Percentiles rank a stretch among this genome's conserved stretches.
phyloP scores from a whole-genome alignment of 2,113 vertebrate species.

The Oncorhynchus clarkii region DNA sequence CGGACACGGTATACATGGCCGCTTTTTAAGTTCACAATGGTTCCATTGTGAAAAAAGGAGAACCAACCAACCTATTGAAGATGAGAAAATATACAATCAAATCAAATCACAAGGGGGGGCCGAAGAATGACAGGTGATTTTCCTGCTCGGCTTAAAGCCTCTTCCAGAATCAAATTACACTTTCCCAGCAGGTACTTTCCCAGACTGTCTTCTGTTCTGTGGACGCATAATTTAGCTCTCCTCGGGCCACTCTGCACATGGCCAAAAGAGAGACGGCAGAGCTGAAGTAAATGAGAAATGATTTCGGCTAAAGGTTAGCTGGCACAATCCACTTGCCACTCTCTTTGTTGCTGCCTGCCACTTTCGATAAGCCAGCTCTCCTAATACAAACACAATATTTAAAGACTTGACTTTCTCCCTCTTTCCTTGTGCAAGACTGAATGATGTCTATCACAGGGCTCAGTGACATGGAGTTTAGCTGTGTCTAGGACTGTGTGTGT shows the following conservation, averaged over 20 bases:
- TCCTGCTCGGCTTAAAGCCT: conserved; percentile 8
- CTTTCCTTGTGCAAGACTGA: conserved; percentile 5
- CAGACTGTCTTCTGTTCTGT: conserved; percentile 11
- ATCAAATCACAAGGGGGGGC: conserved; percentile 20
- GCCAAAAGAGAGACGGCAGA: conserved; percentile 16
- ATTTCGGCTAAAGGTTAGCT: conserved; percentile 56
- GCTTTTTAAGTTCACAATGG: conserved; percentile 53
- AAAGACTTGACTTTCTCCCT: conserved; percentile 1
- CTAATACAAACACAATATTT: conserved; percentile 27
- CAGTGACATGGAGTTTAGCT: conserved; percentile 9
- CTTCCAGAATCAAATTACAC: conserved; percentile 46
- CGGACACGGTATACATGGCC: conserved; percentile 48
- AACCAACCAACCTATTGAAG: conserved; percentile 15
- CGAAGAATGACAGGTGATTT: conserved; percentile 26
- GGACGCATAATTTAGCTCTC: conserved; percentile 29
- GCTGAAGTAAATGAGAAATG: conserved; percentile 51
- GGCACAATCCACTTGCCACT: conserved; percentile 33
- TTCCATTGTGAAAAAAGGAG: conserved; percentile 31
- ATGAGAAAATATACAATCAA: conserved; percentile 11
- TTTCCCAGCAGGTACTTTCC: conserved; percentile 27
- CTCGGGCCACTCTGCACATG: conserved; percentile 6
- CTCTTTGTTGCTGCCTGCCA: conserved; percentile 33
- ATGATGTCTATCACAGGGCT: conserved; percentile 16
- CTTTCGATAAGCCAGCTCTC: conserved; percentile 30
- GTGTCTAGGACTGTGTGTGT: neutral